phyloP scores from a whole-genome alignment of 2,797 vertebrate genomes.

The Picus viridis region DNA sequence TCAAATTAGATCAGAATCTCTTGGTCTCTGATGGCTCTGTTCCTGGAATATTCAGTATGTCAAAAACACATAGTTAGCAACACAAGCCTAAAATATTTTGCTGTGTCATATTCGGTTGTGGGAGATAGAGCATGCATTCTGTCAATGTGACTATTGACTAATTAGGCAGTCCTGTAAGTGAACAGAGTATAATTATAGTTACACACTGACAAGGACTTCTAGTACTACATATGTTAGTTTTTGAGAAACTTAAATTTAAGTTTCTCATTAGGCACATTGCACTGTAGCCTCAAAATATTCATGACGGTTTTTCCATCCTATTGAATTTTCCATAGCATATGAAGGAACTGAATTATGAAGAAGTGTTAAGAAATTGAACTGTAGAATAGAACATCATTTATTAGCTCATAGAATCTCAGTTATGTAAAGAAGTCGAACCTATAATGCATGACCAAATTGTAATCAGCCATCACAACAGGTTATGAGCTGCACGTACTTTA shows the following conservation, averaged over 20 bases:
- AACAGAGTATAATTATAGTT: slow-evolving; percentile 27
- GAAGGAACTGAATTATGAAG: slow-evolving; percentile 19
- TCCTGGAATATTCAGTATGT: slow-evolving; percentile 41
- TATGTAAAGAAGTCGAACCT: background rate
- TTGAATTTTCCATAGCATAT: slow-evolving; percentile 28
- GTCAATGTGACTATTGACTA: slow-evolving; percentile 47
- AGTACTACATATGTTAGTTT: background rate
- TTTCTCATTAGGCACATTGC: slow-evolving; percentile 26
- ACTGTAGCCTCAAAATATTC: slow-evolving; percentile 26
- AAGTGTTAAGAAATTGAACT: slow-evolving; percentile 8
- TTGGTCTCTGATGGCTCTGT: slow-evolving; percentile 19
- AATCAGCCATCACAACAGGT: background rate
- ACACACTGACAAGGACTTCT: slow-evolving; percentile 13
- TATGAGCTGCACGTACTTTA: background rate
- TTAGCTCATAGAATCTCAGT: background rate
- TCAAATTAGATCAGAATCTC: slow-evolving; percentile 33
- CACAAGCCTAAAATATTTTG: slow-evolving; percentile 43
- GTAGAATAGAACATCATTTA: background rate
- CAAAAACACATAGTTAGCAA: slow-evolving; percentile 21
- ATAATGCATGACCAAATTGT: background rate
- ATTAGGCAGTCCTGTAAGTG: slow-evolving; percentile 33
- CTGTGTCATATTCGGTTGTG: slow-evolving; percentile 50
- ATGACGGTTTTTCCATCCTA: background rate
- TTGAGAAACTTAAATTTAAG: background rate
- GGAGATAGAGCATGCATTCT: slow-evolving; percentile 3